Conservation (phyloP, 2,797 vertebrate species). For the Phrynocephalus forsythii region DNA sequence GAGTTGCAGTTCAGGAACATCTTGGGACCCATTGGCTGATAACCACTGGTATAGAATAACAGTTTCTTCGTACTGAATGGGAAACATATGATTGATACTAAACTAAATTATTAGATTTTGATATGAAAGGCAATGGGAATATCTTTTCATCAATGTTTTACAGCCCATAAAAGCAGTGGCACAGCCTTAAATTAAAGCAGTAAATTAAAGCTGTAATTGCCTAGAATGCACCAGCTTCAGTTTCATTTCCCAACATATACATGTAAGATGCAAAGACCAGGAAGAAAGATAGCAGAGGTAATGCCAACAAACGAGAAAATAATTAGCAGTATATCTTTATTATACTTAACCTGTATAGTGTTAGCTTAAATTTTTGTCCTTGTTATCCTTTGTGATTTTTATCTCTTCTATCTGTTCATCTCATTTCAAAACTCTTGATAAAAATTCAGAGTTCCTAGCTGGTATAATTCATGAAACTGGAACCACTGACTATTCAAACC, state of each 20-base stretch:
- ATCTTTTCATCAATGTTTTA: slow-evolving; percentile 28
- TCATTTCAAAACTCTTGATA: background rate
- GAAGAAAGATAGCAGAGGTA: background rate
- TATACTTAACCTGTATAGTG: background rate
- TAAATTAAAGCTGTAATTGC: background rate
- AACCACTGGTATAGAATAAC: background rate
- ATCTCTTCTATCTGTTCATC: background rate
- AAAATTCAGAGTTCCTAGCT: background rate
- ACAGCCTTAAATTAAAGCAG: background rate
- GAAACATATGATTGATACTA: background rate
- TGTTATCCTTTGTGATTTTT: background rate
- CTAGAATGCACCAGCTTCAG: background rate
- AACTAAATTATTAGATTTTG: background rate
- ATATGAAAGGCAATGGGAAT: background rate
- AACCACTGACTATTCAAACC: too few species aligned
- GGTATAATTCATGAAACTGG: too few species aligned
- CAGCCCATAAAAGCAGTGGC: background rate
- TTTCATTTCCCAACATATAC: background rate
- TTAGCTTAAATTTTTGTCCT: background rate
- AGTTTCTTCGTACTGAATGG: background rate
- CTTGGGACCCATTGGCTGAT: too few species aligned
- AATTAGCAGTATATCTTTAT: background rate
- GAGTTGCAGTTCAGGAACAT: too few species aligned
- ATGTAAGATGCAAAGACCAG: background rate
- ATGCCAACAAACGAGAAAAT: background rate